Conservation (phyloP, 2,113 vertebrate genomes). For the Candoia aspera region DNA sequence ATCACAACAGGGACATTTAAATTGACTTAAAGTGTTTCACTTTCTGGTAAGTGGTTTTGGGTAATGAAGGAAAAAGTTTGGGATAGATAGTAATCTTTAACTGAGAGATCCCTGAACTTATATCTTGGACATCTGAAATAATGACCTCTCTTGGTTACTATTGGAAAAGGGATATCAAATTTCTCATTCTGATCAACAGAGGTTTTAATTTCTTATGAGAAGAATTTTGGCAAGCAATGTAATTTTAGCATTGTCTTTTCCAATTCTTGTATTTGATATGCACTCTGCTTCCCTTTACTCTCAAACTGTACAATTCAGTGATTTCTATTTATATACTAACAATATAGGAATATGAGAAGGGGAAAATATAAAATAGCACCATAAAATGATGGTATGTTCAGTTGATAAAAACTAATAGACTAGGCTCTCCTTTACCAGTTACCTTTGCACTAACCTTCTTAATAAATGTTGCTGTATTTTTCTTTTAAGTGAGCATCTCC, state of each 20-base stretch:
- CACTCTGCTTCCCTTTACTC: too few species aligned
- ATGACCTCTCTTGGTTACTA: neutral
- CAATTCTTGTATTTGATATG: neutral
- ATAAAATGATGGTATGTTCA: neutral
- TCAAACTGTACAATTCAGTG: neutral
- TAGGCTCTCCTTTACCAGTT: neutral
- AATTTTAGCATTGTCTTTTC: neutral
- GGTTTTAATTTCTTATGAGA: neutral
- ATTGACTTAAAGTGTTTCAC: too few species aligned
- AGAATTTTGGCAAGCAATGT: neutral
- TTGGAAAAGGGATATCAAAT: neutral
- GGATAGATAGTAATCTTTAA: too few species aligned
- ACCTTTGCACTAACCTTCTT: conserved; percentile 2
- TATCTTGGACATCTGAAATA: neutral
- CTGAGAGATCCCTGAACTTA: neutral
- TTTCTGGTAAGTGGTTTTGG: too few species aligned
- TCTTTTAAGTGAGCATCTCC: conserved; percentile 41
- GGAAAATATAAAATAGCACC: too few species aligned
- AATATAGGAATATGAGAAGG: neutral
- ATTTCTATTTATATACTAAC: neutral
- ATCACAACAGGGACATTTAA: too few species aligned
- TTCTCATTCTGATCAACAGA: too few species aligned
- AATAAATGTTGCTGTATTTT: neutral
- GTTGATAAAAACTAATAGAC: neutral
- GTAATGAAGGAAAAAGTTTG: too few species aligned